Percentiles rank a stretch among this genome's conserved stretches.
phyloP scores from a whole-genome alignment of 2,888 invertebrate species.

The Hypercompe scribonia region DNA sequence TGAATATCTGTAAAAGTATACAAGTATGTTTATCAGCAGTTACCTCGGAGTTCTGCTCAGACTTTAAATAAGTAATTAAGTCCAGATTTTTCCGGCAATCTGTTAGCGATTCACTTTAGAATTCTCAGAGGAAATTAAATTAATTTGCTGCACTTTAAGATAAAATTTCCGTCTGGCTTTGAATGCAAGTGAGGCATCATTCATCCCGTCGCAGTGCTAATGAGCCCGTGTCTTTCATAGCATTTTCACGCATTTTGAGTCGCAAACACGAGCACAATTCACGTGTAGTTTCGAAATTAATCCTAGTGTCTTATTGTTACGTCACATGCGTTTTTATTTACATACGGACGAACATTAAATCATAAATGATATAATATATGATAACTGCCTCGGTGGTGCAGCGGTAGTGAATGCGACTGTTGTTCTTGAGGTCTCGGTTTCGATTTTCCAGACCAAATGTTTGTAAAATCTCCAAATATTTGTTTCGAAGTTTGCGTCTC shows the following conservation, averaged over 20 bases:
- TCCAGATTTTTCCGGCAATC: background rate
- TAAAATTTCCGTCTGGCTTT: background rate
- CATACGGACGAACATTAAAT: background rate
- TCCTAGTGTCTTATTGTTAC: background rate
- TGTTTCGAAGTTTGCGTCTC: too few relatives aligned
- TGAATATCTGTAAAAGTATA: too few relatives aligned
- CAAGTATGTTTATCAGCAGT: too few relatives aligned
- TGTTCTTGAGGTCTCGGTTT: too few relatives aligned
- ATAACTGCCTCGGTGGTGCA: too few relatives aligned
- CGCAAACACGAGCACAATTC: background rate
- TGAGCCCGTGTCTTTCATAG: background rate
- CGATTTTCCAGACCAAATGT: too few relatives aligned
- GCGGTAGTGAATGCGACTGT: too few relatives aligned
- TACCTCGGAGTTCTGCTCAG: too few relatives aligned
- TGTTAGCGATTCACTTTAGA: background rate
- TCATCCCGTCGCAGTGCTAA: background rate
- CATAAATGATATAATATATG: too few relatives aligned
- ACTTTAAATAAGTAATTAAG: too few relatives aligned
- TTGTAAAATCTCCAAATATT: too few relatives aligned
- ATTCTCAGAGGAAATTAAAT: background rate
- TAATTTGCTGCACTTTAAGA: slow-evolving; percentile 1
- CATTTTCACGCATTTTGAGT: background rate
- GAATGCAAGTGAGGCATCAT: background rate
- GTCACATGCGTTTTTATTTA: background rate
- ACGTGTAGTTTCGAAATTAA: background rate